A percentile compares a stretch with the other conserved stretches of the same genome.
phyloP scores from a whole-genome alignment of 2,113 vertebrate species.

The Phaethornis superciliosus region DNA sequence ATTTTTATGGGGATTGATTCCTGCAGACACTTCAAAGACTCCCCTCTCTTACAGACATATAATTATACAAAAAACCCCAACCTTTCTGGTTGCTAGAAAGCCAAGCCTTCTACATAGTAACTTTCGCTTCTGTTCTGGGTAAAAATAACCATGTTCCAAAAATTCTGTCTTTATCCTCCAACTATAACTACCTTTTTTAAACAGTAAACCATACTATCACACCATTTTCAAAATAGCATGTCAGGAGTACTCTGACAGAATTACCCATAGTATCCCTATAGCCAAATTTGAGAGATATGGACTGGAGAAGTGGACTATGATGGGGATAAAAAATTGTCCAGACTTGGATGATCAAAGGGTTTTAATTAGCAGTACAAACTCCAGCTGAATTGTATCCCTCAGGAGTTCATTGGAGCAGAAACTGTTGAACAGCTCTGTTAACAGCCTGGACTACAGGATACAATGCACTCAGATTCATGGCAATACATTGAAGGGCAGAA shows the following conservation, averaged over 20 bases:
- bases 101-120: background rate
- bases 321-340: background rate
- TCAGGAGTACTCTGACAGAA: background rate
- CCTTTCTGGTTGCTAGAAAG: background rate
- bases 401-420: background rate
- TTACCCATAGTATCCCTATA: background rate
- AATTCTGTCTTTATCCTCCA: background rate
- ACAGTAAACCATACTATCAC: background rate
- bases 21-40: slow-evolving; percentile 24
- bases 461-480: background rate
- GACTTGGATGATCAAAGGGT: background rate
- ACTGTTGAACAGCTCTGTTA: background rate
- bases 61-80: background rate
- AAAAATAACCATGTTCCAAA: background rate
- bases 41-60: background rate
- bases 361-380: background rate
- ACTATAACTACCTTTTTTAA: background rate
- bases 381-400: background rate
- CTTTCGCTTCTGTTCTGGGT: background rate
- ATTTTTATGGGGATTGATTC: slow-evolving; percentile 50
- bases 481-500: background rate
- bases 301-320: background rate
- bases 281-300: background rate
- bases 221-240: background rate
- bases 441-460: background rate